These are phyloP conservation scores for Cisticola juncidis DNA, from an alignment of 2,113 vertebrate genomes.

Conservation along the genomic window DNA sequence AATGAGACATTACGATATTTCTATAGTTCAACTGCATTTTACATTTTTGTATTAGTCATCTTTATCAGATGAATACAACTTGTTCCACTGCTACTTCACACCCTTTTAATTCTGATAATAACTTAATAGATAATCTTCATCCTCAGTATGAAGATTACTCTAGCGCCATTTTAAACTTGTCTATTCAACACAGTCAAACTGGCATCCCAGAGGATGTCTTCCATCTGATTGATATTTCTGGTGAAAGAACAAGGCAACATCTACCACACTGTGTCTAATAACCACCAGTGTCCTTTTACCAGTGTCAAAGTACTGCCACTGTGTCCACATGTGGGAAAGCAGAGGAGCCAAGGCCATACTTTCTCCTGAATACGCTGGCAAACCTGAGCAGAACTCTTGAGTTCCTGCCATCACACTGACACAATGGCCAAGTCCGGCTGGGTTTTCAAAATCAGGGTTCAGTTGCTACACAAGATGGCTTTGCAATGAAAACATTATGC, in stretches of 20 bases:
- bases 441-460: background rate
- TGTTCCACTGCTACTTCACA: background rate
- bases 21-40: background rate
- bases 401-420: background rate
- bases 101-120: background rate
- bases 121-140: background rate
- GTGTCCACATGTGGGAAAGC: accelerated
- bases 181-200: background rate
- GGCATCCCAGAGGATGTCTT: background rate
- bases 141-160: background rate
- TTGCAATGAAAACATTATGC: background rate
- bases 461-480: background rate
- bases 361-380: background rate
- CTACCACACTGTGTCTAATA: background rate
- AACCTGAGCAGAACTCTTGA: background rate
- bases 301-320: background rate
- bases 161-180: background rate
- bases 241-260: background rate
- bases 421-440: background rate
- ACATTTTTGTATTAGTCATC: background rate
- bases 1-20: background rate
- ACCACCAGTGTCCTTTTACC: background rate
- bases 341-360: background rate
- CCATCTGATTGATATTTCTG: background rate
- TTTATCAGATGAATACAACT: background rate